Base-by-base conservation (phyloP, 53 echinoderm and acorn worm genomes). In the Arbacia lixula region DNA sequence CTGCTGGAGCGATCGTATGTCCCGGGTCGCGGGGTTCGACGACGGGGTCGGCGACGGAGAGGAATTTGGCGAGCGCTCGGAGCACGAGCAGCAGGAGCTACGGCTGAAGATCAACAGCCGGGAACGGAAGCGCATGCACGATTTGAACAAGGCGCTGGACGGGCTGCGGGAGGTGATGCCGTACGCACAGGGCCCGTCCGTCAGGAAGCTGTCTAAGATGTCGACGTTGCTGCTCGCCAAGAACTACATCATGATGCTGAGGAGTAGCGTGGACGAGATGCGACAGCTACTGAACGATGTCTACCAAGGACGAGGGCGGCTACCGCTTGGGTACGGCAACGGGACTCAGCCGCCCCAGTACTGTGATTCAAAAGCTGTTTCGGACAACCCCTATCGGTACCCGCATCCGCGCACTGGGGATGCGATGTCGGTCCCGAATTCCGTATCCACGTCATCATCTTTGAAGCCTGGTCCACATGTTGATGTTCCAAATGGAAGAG, bases 241-340 rank as follows among this genome's bases (percentile, higher is more conserved):
- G 76, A 94, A 94, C 89, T 94, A 94, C 72, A 94, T 94, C 79
- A 54, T 94, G 66, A 94, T 94, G 94, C 78, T 94, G n/a, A 73
- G 86, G 21, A 94, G 78, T 49, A 94, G 86, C 63, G 46, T 94
- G 68, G 94, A 94, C 12, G 94, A 94, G 55, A 88, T 94, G 94
- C 68, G 88, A n/a, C 73, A 86, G 63, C 71, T 94, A 19, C 74
- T 94, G 11, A 83, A 87, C 19, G 94, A 94, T 58, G 88, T 94
- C 20, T 94, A 91, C 66, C 94, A 91, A 53, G 88, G 88, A 4
- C 71, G 38, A 16, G 79, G 60, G 19, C 71, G 46, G 25, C 80
- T 62, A 28, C 86, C 68, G 24, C 84, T 84, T 33, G 66, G 54
- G 30, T 29, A 68, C 12, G n/a, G 19, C 6, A 6, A 62, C 37